Conservation (phyloP, 2,113 vertebrate genomes). For the Origma solitaria region DNA sequence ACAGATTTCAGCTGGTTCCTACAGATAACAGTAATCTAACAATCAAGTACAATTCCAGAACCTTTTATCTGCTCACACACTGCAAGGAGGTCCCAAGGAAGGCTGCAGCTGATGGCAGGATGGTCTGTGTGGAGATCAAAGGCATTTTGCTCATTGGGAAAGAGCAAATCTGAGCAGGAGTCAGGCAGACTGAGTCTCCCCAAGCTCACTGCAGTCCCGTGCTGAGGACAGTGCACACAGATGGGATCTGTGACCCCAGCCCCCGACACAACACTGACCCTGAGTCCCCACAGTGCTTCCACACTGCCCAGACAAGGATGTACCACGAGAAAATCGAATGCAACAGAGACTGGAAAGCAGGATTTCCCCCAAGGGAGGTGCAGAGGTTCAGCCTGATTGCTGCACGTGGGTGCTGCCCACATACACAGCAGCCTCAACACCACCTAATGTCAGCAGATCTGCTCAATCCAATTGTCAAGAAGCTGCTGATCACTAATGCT, state of each 20-base stretch:
- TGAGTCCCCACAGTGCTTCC: background rate
- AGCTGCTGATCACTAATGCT: background rate
- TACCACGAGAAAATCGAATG: background rate
- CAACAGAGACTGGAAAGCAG: background rate
- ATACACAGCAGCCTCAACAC: rapidly evolving
- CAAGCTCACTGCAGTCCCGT: rapidly evolving
- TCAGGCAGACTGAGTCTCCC: background rate
- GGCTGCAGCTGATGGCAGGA: background rate
- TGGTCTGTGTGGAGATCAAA: rapidly evolving
- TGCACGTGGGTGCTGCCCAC: rapidly evolving
- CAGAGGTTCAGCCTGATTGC: background rate
- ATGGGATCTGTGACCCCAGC: background rate
- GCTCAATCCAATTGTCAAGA: background rate
- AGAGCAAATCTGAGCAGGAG: background rate
- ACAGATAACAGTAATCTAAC: background rate
- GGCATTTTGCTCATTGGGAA: background rate
- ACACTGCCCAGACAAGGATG: background rate
- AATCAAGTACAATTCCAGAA: background rate
- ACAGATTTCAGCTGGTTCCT: background rate
- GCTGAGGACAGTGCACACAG: background rate
- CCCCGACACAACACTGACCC: background rate
- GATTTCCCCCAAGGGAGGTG: background rate
- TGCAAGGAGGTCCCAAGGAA: background rate
- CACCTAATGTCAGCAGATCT: background rate
- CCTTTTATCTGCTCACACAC: rapidly evolving